Conservation (phyloP, 2,888 invertebrate species). For the Brachylomia viminalis region DNA sequence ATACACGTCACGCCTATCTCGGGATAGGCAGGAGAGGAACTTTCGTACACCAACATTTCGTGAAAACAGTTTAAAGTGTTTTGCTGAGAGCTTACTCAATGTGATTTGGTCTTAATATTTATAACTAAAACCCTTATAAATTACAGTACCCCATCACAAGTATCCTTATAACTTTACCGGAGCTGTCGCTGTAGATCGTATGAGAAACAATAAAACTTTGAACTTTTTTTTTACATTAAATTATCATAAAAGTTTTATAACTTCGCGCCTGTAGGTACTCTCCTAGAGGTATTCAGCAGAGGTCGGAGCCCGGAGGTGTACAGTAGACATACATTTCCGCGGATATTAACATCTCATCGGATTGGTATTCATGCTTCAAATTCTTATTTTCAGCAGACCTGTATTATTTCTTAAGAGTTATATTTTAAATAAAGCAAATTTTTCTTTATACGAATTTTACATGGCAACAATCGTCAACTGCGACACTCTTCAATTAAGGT, state of each 20-base stretch:
- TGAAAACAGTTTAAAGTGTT: not conserved
- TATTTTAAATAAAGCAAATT: not conserved
- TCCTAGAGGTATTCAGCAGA: not conserved
- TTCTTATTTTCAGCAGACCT: not conserved
- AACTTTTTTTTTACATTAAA: not conserved
- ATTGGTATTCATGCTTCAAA: not conserved
- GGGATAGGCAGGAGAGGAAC: no score
- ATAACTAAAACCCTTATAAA: not conserved
- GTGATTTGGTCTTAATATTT: not conserved
- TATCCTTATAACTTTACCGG: no score
- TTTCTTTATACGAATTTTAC: conserved; percentile 2
- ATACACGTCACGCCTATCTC: not conserved
- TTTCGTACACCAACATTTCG: not conserved
- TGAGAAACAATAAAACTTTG: no score
- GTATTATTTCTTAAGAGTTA: no score
- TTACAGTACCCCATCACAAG: no score
- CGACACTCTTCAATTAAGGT: conserved; percentile 30
- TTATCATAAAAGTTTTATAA: not conserved
- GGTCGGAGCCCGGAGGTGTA: no score
- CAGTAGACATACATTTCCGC: not conserved
- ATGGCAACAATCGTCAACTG: conserved; percentile 10
- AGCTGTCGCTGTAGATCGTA: no score
- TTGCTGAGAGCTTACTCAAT: not conserved
- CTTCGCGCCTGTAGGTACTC: not conserved
- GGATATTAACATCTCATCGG: not conserved